Evolutionary conservation across 2,113 vertebrate genomes (phyloP), one percentile per base, ranked within the genome.

Genomic region (Columba janthina): DNA sequence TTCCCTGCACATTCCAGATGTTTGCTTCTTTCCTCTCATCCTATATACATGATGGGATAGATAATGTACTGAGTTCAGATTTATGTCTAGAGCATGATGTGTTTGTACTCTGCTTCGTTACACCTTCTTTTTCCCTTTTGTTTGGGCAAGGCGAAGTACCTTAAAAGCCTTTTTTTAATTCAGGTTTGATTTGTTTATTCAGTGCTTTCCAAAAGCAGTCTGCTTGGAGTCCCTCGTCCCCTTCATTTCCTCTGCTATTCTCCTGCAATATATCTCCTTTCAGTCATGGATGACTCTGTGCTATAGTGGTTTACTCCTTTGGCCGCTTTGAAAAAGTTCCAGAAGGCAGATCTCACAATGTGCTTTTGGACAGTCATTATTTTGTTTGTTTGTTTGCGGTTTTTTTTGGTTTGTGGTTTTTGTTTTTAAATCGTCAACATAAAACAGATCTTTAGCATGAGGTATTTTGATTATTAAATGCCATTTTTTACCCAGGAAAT

Each of bases 111-210:
- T 3, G 29, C 88, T 92, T 90, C 89, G 66, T 88, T 94, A 51
- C 75, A 94, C 66, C 62, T 84, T 90, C 38, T 65, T 89, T 94
- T 78, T 73, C 21, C n/a, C 53, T 90, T 88, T 88, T 92, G 84
- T 92, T 94, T 84, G 60, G n/a, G 65, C 64, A 64, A 85, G 48
- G 28, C 89, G 53, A 85, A 92, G 69, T 91, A 91, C 82, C 82
- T 92, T 96, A 92, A 95, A 95, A 93, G 76, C 81, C 18, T 84
- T 88, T 89, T 85, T 76, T 17, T 8, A 75, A 90, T 94, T 96
- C 82, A 73, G 25, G 16, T 83, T 95, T 93, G 70, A 94, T 94
- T 93, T 96, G 91, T 96, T 97, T 97, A 94, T 93, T 93, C 83
- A 66, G 6, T 76, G 72, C 58, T 94, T 83, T 91, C 80, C 70